Conservation (phyloP, 2,888 invertebrate species). For the Oxyteleia sp. region DNA sequence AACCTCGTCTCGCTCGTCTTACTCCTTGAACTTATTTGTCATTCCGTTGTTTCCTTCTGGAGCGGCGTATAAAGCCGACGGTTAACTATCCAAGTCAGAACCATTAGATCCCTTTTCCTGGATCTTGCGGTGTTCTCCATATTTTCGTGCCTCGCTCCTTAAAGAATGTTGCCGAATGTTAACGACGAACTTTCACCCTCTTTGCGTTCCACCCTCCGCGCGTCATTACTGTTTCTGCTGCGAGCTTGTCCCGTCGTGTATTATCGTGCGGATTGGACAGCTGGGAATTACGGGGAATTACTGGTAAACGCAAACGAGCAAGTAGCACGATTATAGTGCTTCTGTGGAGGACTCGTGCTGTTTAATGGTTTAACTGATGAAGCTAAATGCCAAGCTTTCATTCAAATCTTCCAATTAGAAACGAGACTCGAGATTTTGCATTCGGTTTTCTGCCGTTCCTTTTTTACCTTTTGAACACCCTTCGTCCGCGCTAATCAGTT, state of each 20-base stretch:
- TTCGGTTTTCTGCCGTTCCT: too few species aligned
- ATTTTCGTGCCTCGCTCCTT: constrained; percentile 12
- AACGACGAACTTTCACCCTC: constrained; percentile 55
- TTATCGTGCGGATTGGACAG: constrained; percentile 75
- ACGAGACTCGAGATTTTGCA: constrained; percentile 53
- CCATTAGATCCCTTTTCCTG: neutral
- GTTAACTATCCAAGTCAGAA: constrained; percentile 28
- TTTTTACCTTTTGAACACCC: constrained; percentile 31
- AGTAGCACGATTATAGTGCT: constrained; percentile 70
- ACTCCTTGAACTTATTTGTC: constrained; percentile 66
- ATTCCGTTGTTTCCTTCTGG: constrained; percentile 61
- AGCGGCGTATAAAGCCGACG: constrained; percentile 37
- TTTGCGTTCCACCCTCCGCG: constrained; percentile 47
- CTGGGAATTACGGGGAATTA: constrained; percentile 81
- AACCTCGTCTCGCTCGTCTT: constrained; percentile 53
- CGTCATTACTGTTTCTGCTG: constrained; percentile 56
- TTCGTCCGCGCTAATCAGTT: constrained; percentile 35
- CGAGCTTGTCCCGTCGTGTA: constrained; percentile 65
- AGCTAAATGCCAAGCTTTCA: constrained; percentile 71
- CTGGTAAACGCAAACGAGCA: constrained; percentile 78
- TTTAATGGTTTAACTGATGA: constrained; percentile 70
- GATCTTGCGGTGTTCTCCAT: constrained; percentile 2
- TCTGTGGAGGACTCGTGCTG: constrained; percentile 70
- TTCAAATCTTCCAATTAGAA: constrained; percentile 72
- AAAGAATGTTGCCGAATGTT: constrained; percentile 30